A percentile compares a stretch with the other conserved stretches of the same genome.
phyloP scores from a whole-genome alignment of 2,113 vertebrate genomes.

The Leptobrachium leishanense region DNA sequence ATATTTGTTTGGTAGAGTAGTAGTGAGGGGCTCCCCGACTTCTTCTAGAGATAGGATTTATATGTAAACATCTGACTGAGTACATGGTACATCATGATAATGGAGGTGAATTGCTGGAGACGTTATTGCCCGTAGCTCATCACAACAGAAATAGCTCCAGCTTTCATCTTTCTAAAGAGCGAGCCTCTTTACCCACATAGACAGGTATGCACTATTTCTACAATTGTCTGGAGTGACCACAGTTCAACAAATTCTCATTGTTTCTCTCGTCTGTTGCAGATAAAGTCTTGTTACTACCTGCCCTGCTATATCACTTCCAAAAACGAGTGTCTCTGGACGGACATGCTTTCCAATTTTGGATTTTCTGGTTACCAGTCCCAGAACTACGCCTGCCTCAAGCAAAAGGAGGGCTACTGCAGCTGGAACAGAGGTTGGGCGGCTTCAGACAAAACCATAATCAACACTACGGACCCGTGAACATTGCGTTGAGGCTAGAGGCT shows the following conservation, averaged over 20 bases:
- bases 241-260: not conserved
- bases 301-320: constrained; percentile 96
- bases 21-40: no score
- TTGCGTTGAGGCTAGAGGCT: constrained; percentile 69
- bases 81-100: no score
- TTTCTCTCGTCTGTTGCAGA: constrained; percentile 70
- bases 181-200: not conserved
- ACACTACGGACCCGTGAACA: constrained; percentile 92
- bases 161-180: no score
- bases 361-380: constrained; percentile 91
- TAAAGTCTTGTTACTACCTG: constrained; percentile 90
- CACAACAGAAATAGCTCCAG: no score
- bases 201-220: not conserved
- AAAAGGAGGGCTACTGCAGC: constrained; percentile 96
- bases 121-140: no score
- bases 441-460: constrained; percentile 90
- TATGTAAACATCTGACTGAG: no score
- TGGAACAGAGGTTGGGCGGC: constrained; percentile 90
- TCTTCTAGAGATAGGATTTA: no score
- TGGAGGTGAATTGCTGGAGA: no score
- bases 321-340: constrained; percentile 97
- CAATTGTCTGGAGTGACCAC: not conserved
- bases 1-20: no score
- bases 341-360: constrained; percentile 92
- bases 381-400: constrained; percentile 93